Evolutionary conservation across 2,888 invertebrate species (phyloP), one percentile per base, ranked within the genome.

Genomic region (Zeuzera pyrina): DNA sequence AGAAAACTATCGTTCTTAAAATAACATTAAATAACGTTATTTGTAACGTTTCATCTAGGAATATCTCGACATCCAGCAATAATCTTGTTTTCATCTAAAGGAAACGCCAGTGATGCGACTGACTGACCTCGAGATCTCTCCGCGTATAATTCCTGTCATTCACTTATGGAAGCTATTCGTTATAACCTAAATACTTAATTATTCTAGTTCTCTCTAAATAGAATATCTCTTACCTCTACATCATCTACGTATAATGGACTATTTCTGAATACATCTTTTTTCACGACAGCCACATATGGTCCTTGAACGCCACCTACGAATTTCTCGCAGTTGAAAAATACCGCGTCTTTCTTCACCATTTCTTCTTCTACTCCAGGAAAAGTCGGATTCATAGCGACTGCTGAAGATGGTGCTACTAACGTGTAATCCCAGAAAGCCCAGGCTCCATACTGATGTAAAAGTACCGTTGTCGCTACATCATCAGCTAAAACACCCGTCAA

Each of bases 351-450:
- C 68, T 90, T 88, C 23, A 90, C 90, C 50, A 88, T 86, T n/a
- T 87, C 86, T 42, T 89, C 89, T 36, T 89, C 88, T 1, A 89
- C 89, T 19, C 91, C 91, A 2, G 78, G 69, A 35, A 83, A 77
- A 7, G 88, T 84, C 0, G 95, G 94, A 60, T 96, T 95, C 92
- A 95, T 93, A 51, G 94, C 91, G 34, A 95, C 87, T 11, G 86
- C 81, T 0, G 91, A 85, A 52, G 91, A 92, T 0, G 95, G 93
- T 36, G 91, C 92, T 3, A 94, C 92, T 2, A 93, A 85, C 4
- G 94, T 94, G 59, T 92, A 95, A 66, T 96, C 95, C 95, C 95
- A 97, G 57, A 96, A 90, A 2, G 94, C 89, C 44, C 92, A 85
- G 0, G 94, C 95, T 5, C 91, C 91, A 57, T 93, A 91, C 35